Base-by-base conservation (phyloP, 2,113 vertebrate genomes). In the Collichthys lucidus region DNA sequence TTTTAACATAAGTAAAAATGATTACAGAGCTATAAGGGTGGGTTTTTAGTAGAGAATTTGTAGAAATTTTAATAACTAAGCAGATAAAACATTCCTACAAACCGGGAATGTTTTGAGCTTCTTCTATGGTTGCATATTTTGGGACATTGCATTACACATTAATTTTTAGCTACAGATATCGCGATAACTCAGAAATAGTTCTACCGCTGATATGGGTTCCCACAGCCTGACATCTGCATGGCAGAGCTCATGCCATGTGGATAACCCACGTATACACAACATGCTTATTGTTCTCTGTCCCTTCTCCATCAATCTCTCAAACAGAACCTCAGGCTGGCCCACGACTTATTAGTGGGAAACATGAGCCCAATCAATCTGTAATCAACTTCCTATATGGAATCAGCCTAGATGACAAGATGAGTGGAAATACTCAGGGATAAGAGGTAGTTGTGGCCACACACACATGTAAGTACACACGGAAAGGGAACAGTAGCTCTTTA, bases 401-500 rank as follows among this genome's bases (percentile, higher is more conserved):
- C 84, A 85, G 87, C 79, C 72, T 22, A 74, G 82, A 90, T 88
- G 88, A 91, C 89, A 88, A 81, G 85, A 88, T 74, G 90, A 90
- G 77, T 85, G 87, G 81, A 88, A 93, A 82, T 85, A 79, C 83
- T 84, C 86, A 74, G 76, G 80, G 83, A 86, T 65, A 90, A 90
- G 79, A 89, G 69, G 82, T 40, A 59, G 84, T 65, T 79, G 57
- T 82, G 82, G 82, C 83, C 78, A 89, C 89, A 89, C 88, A 86
- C 77, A 78, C 73, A 79, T 9, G 62, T 24, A 77, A 53, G 64
- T 29, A 67, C 79, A 77, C 82, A 80, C 66, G 63, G 64, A 44
- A 22, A 79, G 74, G 64, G 82, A 94, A 94, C 92, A 94, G 93
- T 91, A 92, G 93, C 90, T 88, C 92, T 93, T 94, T 94, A 86